Conservation (phyloP, 2,888 invertebrate genomes). For the Ophion ellenae region DNA sequence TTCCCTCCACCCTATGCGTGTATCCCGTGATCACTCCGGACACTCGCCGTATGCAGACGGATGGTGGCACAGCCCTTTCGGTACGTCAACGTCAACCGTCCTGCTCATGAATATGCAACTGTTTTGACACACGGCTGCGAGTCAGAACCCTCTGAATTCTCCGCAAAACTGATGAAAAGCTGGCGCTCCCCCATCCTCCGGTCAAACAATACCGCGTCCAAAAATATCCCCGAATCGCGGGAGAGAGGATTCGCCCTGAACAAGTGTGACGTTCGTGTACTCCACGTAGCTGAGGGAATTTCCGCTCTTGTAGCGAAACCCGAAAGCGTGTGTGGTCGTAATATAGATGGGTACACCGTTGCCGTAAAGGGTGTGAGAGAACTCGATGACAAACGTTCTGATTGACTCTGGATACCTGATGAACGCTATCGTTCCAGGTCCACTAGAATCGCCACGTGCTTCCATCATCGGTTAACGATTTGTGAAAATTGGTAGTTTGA, state of each 20-base stretch:
- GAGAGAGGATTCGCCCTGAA: conserved; percentile 2
- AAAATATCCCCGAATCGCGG: conserved; percentile 41
- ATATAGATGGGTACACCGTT: neutral
- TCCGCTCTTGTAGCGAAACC: neutral
- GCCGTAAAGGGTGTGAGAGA: neutral
- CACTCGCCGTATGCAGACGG: conserved; percentile 15
- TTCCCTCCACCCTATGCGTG: neutral
- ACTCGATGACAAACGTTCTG: neutral
- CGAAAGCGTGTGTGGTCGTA: neutral
- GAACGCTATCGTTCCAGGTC: neutral
- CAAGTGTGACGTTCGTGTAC: conserved; percentile 27
- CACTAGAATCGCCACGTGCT: neutral
- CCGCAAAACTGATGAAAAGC: conserved; percentile 61
- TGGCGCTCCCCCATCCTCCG: conserved; percentile 16
- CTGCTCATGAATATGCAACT: conserved; percentile 77
- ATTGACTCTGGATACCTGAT: neutral
- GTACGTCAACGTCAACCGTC: conserved; percentile 62
- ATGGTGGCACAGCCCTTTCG: conserved; percentile 30
- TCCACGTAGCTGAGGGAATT: neutral
- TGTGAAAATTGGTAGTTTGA: neutral
- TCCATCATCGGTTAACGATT: neutral
- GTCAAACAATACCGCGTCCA: conserved; percentile 48
- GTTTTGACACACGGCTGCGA: conserved; percentile 69
- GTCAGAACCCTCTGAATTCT: conserved; percentile 57
- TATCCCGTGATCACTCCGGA: conserved; percentile 18